Percentiles rank a stretch among this genome's conserved stretches.
Evolutionary conservation across 2,888 invertebrate genomes (phyloP).

Genomic region (Hydroisotoma schaefferi): DNA sequence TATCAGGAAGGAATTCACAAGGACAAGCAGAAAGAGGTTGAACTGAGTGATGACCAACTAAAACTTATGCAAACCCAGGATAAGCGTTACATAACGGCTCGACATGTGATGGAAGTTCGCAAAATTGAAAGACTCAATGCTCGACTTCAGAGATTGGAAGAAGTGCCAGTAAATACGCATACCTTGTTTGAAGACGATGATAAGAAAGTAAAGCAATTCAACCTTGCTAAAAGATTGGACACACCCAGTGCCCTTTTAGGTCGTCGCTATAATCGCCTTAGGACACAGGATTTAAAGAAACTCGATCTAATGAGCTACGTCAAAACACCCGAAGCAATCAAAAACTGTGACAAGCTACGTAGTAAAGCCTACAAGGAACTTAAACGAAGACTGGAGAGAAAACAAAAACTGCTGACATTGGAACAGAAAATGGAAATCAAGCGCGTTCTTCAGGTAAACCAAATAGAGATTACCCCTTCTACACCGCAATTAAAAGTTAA

Average conservation of each 20-base stretch:
- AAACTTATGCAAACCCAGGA: conserved; percentile 89
- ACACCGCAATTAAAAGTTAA: background rate
- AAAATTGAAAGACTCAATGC: conserved; percentile 72
- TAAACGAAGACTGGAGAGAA: conserved; percentile 70
- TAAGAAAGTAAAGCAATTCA: conserved; percentile 61
- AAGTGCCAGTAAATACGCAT: conserved; percentile 69
- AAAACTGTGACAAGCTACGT: conserved; percentile 60
- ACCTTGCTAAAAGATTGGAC: conserved; percentile 66
- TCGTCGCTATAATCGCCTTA: conserved; percentile 67
- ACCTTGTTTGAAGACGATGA: conserved; percentile 71
- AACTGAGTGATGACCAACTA: conserved; percentile 77
- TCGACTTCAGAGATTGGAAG: conserved; percentile 76
- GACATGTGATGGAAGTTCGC: conserved; percentile 75
- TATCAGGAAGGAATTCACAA: conserved; percentile 56
- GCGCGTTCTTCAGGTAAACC: conserved; percentile 58
- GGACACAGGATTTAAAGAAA: conserved; percentile 55
- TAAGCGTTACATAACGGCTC: conserved; percentile 81
- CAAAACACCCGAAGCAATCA: conserved; percentile 55
- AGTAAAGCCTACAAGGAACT: conserved; percentile 69
- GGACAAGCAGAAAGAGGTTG: conserved; percentile 63
- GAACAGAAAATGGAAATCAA: conserved; percentile 76
- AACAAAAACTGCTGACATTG: conserved; percentile 68
- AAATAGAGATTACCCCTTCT: background rate
- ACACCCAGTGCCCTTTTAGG: conserved; percentile 70
- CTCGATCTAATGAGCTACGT: conserved; percentile 50